Base-by-base conservation (phyloP, 2,888 invertebrate species). In the Ametastegia equiseti region DNA sequence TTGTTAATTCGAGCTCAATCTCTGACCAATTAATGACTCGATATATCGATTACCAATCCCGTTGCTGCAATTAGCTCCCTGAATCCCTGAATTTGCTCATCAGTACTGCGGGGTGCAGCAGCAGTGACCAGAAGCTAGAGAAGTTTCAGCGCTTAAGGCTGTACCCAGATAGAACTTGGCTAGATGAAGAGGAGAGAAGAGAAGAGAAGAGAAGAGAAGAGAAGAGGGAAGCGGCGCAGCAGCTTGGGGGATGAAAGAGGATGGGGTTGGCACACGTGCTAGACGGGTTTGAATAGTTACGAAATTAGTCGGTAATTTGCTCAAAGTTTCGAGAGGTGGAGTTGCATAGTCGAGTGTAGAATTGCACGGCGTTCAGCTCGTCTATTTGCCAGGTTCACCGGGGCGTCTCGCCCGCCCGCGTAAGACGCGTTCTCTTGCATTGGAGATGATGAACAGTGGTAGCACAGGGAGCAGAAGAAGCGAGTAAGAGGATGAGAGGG, bases 291-390 rank as follows among this genome's bases (percentile, higher is more conserved):
- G 75, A 75, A 75, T 75, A 75, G 75, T 75, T 75, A 75, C 75
- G 75, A 57, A 75, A 75, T 75, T 75, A 75, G 75, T 54, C 75
- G 75, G 75, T 75, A 75, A 75, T 75, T 75, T 75, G 75, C 75
- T 75, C 54, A 75, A 75, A 75, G 75, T 75, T 75, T 75, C 75
- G 39, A 54, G 75, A 75, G 54, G 75, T 75, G 75, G 57, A 75
- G 75, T 75, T 75, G 75, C 75, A 75, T 75, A 75, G 75, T 75
- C 54, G 75, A 75, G 54, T 33, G 57, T 54, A 75, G 75, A 75
- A 75, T 36, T 54, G 75, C 75, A 75, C 54, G 36, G 33, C 36
- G 30, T 75, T 57, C 75, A 36, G 71, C 30, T 71, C 71, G 27
- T 47, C 71, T 71, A 71, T 71, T 71, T 71, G 71, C 71, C 27